phyloP scores from a whole-genome alignment of 2,888 invertebrate species.

The Dorcus hopei region DNA sequence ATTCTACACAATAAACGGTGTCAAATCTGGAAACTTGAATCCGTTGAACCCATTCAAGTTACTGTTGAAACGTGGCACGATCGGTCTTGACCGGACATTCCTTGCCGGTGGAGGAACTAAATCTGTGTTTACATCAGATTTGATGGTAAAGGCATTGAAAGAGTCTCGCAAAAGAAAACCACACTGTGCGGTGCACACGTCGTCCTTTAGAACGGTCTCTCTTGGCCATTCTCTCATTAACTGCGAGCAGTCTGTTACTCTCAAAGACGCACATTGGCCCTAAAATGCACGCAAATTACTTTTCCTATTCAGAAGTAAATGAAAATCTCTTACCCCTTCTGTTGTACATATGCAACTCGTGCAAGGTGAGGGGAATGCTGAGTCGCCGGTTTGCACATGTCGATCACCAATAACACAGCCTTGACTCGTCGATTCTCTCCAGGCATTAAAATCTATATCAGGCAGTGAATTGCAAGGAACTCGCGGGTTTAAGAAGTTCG shows the following conservation, averaged over 20 bases:
- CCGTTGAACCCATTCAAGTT: conserved; percentile 49
- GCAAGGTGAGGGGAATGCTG: conserved; percentile 86
- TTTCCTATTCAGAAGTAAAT: not conserved
- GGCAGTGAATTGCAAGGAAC: conserved; percentile 81
- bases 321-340: conserved; percentile 69
- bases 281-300: conserved; percentile 46
- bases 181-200: conserved; percentile 89
- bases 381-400: conserved; percentile 75
- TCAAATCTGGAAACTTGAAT: conserved; percentile 76
- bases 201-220: conserved; percentile 78
- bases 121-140: conserved; percentile 32
- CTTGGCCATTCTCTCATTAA: conserved; percentile 79
- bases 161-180: conserved; percentile 63
- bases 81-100: conserved; percentile 35
- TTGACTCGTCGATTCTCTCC: conserved; percentile 73
- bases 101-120: conserved; percentile 42
- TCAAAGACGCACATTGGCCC: conserved; percentile 85
- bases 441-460: conserved; percentile 74
- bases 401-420: conserved; percentile 81
- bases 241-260: conserved; percentile 83
- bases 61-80: conserved; percentile 45
- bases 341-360: conserved; percentile 83
- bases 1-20: conserved; percentile 61
- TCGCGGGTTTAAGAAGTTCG: conserved; percentile 86
- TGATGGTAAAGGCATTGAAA: conserved; percentile 32